A percentile compares a stretch with the other conserved stretches of the same genome.
Conservation (phyloP, 92 coral and sea anemone genomes). For the Zoanthus solanderi region DNA sequence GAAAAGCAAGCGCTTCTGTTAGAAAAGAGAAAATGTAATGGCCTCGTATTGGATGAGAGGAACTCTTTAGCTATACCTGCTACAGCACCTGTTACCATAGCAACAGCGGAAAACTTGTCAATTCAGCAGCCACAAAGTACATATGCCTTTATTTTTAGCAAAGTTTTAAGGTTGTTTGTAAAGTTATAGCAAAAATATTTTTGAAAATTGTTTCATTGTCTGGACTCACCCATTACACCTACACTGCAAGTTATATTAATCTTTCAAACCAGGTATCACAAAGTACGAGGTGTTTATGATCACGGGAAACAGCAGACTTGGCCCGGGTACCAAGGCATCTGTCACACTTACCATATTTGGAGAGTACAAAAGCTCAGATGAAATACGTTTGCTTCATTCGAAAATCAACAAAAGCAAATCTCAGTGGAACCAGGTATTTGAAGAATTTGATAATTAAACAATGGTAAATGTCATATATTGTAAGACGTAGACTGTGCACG, state of each 20-base stretch:
- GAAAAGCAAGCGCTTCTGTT: too few relatives aligned
- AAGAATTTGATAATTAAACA: too few relatives aligned
- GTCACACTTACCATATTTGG: slow-evolving; percentile 90
- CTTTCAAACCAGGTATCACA: slow-evolving; percentile 3
- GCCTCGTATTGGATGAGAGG: neutral
- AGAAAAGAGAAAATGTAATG: neutral
- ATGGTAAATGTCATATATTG: too few relatives aligned
- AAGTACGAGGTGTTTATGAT: slow-evolving; percentile 87
- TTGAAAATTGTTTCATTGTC: neutral
- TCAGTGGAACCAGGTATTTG: slow-evolving; percentile 85
- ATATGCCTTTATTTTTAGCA: neutral
- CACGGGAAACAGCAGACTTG: slow-evolving; percentile 87
- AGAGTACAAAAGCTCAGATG: slow-evolving; percentile 83
- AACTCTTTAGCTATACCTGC: neutral
- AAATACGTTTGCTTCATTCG: slow-evolving; percentile 87
- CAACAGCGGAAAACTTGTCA: neutral
- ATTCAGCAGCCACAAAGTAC: neutral
- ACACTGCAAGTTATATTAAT: neutral
- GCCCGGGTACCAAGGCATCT: slow-evolving; percentile 90
- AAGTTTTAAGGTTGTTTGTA: neutral
- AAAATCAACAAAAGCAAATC: slow-evolving; percentile 90
- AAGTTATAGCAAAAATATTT: neutral
- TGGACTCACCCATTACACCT: neutral
- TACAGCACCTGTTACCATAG: neutral
- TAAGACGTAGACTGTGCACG: too few relatives aligned